A percentile compares a stretch with the other conserved stretches of the same genome.
phyloP scores from a whole-genome alignment of 2,797 vertebrate genomes.

The Salarias fasciatus region DNA sequence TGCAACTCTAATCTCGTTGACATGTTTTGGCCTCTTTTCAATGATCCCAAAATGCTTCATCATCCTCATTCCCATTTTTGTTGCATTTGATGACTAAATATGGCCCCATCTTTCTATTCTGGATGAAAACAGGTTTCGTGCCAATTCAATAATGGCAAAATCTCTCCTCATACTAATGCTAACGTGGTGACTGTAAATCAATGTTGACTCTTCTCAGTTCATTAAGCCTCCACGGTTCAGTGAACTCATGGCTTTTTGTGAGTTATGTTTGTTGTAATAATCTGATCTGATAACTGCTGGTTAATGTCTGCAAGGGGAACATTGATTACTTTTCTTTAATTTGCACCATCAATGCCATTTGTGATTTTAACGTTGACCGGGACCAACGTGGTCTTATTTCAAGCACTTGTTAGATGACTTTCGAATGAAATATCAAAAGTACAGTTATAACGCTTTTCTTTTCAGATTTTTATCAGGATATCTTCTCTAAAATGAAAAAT shows the following conservation, averaged over 20 bases:
- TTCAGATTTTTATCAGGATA: no score
- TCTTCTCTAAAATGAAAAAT: no score
- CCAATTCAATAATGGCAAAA: background rate
- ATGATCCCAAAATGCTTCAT: no score
- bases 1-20: no score
- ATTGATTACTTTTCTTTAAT: background rate
- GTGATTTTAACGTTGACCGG: no score
- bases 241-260: slow-evolving; percentile 6
- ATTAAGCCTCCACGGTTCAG: slow-evolving; percentile 1
- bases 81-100: background rate
- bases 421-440: no score
- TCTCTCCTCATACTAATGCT: background rate
- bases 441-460: no score
- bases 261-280: slow-evolving; percentile 5
- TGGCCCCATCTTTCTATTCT: background rate
- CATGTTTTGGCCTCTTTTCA: no score
- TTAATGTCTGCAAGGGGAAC: background rate
- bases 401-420: no score
- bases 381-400: no score
- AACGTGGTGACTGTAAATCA: slow-evolving; percentile 6
- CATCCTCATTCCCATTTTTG: background rate
- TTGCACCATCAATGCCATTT: no score
- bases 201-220: slow-evolving; percentile 6
- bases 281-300: background rate
- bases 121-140: background rate